Evolutionary conservation across 2,113 vertebrate species (phyloP).

Genomic region (Typhlomys cinereus): DNA sequence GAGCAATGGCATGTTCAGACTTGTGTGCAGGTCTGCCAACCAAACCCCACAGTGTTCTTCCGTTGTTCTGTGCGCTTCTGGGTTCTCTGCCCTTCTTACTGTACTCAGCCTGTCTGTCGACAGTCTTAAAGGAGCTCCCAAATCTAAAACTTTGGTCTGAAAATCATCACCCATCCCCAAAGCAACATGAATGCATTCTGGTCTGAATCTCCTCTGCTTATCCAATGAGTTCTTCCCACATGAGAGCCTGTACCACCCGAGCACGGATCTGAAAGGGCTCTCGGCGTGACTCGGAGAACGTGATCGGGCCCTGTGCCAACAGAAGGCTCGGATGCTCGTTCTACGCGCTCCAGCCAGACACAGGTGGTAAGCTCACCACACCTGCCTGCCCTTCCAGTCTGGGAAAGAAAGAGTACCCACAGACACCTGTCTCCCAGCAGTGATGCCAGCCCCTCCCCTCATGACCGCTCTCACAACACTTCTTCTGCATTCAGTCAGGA

Average conservation of each 20-base stretch:
- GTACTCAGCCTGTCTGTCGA: neutral
- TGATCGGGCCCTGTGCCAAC: neutral
- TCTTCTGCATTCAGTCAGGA: neutral
- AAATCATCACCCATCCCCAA: neutral
- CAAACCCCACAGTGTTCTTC: neutral
- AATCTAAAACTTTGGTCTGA: conserved; percentile 4
- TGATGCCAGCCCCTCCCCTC: neutral
- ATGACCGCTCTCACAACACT: neutral
- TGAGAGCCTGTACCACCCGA: neutral
- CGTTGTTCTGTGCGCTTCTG: rapidly evolving
- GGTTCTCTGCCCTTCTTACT: neutral
- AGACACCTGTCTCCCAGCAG: neutral
- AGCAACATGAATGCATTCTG: neutral
- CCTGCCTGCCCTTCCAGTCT: neutral
- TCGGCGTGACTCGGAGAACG: neutral
- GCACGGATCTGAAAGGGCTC: neutral
- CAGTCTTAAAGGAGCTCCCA: neutral
- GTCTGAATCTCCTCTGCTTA: neutral
- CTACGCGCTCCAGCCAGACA: neutral
- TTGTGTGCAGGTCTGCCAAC: neutral
- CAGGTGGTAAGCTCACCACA: rapidly evolving
- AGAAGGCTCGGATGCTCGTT: neutral
- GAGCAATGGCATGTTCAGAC: neutral
- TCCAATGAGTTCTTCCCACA: neutral
- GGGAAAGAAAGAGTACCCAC: neutral